Evolutionary conservation across 2,797 vertebrate species (phyloP), one percentile per base, ranked within the genome.

Genomic region (Vipera ursinii): DNA sequence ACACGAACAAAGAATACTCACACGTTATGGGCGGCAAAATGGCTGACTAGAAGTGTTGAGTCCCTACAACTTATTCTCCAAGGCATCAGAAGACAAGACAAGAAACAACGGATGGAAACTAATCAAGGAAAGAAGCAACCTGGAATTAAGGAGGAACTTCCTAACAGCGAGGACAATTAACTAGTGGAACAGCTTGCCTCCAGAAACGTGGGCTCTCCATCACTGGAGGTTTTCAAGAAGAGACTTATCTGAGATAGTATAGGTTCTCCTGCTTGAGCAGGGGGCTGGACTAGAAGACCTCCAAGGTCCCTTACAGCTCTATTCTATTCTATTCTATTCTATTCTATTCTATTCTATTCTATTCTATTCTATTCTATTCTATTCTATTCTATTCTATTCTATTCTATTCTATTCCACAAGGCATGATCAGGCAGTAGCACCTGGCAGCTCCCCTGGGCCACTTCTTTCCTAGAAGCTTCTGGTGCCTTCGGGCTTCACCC

Each of bases 371-470:
- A 51, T 51, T 51, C 51, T 1, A 51, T 51, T 51, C 51, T 8
- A 51, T 51, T 51, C 51, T 1, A 51, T 51, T 51, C 51, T 1
- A 51, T 51, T 51, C 51, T 1, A 51, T 51, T 51, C 51, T 0
- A 51, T 51, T 51, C 65, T 2, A 3, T 69, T 32, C n/a, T 2
- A 10, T 82, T 24, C 20, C 48, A 22, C 73, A 24, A 82, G 73
- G 38, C 20, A 48, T 22, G 73, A 82, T 82, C 73, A 12, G 73
- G 13, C 7, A 4, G 22, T 12, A 26, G 4, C 20, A 22, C 6
- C 26, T 59, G 8, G 32, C 28, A 28, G 9, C 2, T 51, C 24
- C 61, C 48, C 7, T 6, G 8, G 4, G 20, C n/a, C 0, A 0
- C 38, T 13, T 61, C 3, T 82, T 38, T 82, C 15, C 56, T 48